Evolutionary conservation across 92 coral and sea anemone species (phyloP).

Genomic region (Epizoanthus stellaris): DNA sequence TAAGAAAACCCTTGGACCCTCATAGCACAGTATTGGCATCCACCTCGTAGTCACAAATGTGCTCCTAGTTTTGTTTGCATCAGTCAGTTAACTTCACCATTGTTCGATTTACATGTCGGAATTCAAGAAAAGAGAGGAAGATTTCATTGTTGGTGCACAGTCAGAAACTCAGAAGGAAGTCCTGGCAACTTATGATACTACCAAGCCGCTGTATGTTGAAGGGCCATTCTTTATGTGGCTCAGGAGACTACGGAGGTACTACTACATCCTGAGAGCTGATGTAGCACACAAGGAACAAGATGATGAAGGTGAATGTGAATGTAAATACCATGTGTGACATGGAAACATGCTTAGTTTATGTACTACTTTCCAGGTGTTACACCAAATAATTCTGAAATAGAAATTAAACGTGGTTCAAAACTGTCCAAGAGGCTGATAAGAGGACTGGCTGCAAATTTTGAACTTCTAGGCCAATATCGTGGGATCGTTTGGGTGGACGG

Average conservation of each 20-base stretch:
- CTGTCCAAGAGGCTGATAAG: too few species aligned
- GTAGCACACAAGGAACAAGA: conserved; percentile 31
- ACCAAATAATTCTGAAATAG: too few species aligned
- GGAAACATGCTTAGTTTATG: background rate
- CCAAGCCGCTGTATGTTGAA: conserved; percentile 87
- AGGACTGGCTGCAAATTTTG: too few species aligned
- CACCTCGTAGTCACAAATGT: background rate
- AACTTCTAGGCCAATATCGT: too few species aligned
- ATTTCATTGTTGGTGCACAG: conserved; percentile 81
- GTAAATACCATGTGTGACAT: background rate
- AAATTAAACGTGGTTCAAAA: too few species aligned
- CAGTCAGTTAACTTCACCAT: too few species aligned
- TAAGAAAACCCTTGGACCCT: background rate
- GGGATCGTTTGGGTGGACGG: too few species aligned
- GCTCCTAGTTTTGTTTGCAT: too few species aligned
- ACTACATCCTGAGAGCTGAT: conserved; percentile 86
- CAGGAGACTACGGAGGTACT: conserved; percentile 72
- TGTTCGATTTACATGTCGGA: conserved; percentile 38
- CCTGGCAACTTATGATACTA: conserved; percentile 66
- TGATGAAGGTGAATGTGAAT: conserved; percentile 57
- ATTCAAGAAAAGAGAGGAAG: conserved; percentile 46
- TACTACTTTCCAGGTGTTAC: too few species aligned
- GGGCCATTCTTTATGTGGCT: conserved; percentile 93
- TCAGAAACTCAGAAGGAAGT: conserved; percentile 63
- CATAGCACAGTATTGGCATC: background rate